Evolutionary conservation across 2,113 vertebrate species (phyloP).

Genomic region (Taurulus bubalis): DNA sequence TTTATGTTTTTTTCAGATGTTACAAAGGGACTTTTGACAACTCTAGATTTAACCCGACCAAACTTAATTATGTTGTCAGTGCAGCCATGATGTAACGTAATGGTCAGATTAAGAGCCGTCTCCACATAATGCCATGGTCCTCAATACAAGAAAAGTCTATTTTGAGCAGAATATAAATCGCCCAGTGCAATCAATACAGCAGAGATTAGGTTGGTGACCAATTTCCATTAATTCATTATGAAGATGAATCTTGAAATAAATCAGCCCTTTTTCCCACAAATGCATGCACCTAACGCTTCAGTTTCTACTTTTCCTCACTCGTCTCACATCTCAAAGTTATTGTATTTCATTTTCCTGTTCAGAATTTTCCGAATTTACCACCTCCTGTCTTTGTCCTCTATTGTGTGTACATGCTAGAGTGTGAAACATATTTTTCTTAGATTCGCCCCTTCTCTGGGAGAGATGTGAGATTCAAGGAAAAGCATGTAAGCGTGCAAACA

Average conservation of each 20-base stretch:
- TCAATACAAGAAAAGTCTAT: neutral
- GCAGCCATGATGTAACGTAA: neutral
- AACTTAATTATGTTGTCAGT: conserved; percentile 12
- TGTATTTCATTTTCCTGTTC: conserved; percentile 37
- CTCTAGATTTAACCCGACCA: neutral
- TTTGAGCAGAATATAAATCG: neutral
- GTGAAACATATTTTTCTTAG: conserved; percentile 18
- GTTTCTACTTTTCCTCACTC: neutral
- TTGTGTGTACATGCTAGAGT: neutral
- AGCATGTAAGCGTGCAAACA: conserved; percentile 13
- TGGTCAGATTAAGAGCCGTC: conserved; percentile 10
- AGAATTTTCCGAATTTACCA: conserved; percentile 12
- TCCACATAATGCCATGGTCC: neutral
- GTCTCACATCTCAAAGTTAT: neutral
- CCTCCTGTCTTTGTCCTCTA: conserved; percentile 22
- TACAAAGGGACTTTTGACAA: conserved; percentile 14
- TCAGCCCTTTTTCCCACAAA: neutral
- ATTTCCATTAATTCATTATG: conserved; percentile 6
- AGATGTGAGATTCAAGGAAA: conserved; percentile 4
- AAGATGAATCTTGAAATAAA: neutral
- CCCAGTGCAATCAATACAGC: neutral
- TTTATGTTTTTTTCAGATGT: neutral
- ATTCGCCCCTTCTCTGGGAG: neutral
- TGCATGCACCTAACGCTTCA: neutral
- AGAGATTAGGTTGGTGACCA: neutral